Evolutionary conservation across 2,113 vertebrate genomes (phyloP).

Genomic region (Elephantulus edwardii): DNA sequence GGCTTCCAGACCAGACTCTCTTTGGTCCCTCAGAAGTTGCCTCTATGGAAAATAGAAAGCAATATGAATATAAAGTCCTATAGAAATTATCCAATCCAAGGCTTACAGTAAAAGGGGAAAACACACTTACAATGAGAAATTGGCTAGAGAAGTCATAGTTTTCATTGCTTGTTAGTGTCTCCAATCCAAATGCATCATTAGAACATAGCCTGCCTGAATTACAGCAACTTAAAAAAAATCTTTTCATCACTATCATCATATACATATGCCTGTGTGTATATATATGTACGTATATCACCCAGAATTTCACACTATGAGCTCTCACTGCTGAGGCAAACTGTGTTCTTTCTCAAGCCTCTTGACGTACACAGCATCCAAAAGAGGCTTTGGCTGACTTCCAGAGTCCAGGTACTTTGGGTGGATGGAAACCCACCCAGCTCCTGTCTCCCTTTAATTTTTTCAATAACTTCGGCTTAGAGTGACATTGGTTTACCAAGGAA

Average conservation of each 20-base stretch:
- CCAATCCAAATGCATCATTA: background rate
- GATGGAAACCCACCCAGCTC: conserved; percentile 18
- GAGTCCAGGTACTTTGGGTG: background rate
- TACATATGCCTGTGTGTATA: conserved; percentile 55
- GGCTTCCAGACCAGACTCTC: background rate
- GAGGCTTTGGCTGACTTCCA: conserved; percentile 51
- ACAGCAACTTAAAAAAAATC: conserved; percentile 67
- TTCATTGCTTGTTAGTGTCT: conserved; percentile 21
- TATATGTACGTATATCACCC: conserved; percentile 54
- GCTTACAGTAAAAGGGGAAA: background rate
- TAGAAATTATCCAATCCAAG: background rate
- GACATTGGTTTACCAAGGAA: conserved; percentile 64
- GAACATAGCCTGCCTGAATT: conserved; percentile 57
- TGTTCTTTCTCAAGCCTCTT: conserved; percentile 51
- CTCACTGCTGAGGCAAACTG: conserved; percentile 45
- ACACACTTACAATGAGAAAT: background rate
- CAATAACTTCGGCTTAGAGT: conserved; percentile 62
- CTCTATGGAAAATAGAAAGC: background rate
- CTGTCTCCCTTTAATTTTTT: conserved; percentile 57
- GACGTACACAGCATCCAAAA: conserved; percentile 41
- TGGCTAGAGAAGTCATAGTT: background rate
- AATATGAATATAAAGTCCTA: background rate
- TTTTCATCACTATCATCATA: conserved; percentile 50
- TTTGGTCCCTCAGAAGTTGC: background rate
- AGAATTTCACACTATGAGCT: conserved; percentile 61